Percentiles rank a stretch among this genome's conserved stretches.
Evolutionary conservation across 2,888 invertebrate genomes (phyloP).

Genomic region (Rambutsinella grinnellia): DNA sequence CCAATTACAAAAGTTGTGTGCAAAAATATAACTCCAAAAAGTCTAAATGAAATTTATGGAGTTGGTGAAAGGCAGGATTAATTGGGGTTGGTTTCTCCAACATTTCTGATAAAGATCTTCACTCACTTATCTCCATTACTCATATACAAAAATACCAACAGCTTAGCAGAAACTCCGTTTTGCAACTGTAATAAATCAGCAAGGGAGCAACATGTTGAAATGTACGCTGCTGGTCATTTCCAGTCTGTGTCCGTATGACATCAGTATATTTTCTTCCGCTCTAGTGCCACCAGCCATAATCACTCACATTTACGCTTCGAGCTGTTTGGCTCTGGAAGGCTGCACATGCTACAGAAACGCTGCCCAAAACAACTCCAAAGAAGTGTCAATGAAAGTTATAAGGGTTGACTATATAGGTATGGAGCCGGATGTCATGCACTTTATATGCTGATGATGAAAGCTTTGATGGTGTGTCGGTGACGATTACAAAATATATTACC

Average conservation of each 20-base stretch:
- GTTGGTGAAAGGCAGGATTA: not conserved
- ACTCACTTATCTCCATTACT: not conserved
- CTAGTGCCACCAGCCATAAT: not conserved
- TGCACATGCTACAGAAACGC: not conserved
- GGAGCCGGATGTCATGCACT: not conserved
- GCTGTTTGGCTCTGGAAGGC: too few relatives aligned
- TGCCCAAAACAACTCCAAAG: too few relatives aligned
- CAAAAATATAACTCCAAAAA: not conserved
- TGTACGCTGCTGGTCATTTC: not conserved
- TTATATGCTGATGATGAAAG: not conserved
- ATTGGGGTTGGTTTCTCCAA: too few relatives aligned
- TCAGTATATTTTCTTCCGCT: not conserved
- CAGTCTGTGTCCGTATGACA: not conserved
- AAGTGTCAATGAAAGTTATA: not conserved
- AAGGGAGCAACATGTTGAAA: not conserved
- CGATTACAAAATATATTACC: constrained; percentile 28
- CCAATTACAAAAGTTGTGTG: not conserved
- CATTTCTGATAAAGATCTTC: not conserved
- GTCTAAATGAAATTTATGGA: not conserved
- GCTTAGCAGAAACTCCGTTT: too few relatives aligned
- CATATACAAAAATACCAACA: not conserved
- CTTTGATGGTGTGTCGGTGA: not conserved
- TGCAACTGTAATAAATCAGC: too few relatives aligned
- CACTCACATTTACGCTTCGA: too few relatives aligned
- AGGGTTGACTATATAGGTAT: not conserved